Evolutionary conservation across 1,140 invertebrate genomes (phyloP).

Genomic region (Scaptodrosophila lebanonensis): DNA sequence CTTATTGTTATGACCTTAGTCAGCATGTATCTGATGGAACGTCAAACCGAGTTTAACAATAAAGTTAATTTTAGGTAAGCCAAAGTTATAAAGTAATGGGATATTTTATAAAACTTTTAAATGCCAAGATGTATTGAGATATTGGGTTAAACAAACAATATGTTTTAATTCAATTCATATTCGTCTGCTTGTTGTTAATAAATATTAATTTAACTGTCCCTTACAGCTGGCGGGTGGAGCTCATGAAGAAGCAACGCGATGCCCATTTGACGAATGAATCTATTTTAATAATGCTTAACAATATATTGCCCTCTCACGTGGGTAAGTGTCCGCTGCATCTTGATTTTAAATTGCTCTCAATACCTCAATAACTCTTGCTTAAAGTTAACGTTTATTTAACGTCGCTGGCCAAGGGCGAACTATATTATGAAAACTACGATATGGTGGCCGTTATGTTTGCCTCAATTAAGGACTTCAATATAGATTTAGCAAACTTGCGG

Average conservation of each 20-base stretch:
- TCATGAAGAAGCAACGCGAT: slow-evolving; percentile 87
- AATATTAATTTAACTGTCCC: not conserved
- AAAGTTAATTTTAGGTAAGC: slow-evolving; percentile 83
- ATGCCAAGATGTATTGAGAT: too few relatives aligned
- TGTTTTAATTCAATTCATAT: too few relatives aligned
- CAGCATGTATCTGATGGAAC: slow-evolving; percentile 87
- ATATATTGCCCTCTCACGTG: slow-evolving; percentile 91
- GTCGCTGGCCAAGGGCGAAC: slow-evolving; percentile 83
- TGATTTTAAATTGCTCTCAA: not conserved
- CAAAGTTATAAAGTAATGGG: not conserved
- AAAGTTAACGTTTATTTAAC: slow-evolving; percentile 87
- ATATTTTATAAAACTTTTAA: too few relatives aligned
- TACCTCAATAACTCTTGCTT: slow-evolving; percentile 59
- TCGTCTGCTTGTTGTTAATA: not conserved
- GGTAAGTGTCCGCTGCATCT: slow-evolving; percentile 79
- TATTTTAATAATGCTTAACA: slow-evolving; percentile 88
- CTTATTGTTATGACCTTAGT: slow-evolving; percentile 83
- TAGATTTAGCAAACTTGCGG: slow-evolving; percentile 82
- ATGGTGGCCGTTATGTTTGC: slow-evolving; percentile 95
- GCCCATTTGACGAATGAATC: slow-evolving; percentile 85
- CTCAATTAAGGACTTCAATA: slow-evolving; percentile 86
- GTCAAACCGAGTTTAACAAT: slow-evolving; percentile 92
- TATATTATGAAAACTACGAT: slow-evolving; percentile 90
- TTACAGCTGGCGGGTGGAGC: slow-evolving; percentile 86
- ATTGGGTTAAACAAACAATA: too few relatives aligned